Conservation (phyloP, 2,113 vertebrate species). For the Dicaeum eximium region DNA sequence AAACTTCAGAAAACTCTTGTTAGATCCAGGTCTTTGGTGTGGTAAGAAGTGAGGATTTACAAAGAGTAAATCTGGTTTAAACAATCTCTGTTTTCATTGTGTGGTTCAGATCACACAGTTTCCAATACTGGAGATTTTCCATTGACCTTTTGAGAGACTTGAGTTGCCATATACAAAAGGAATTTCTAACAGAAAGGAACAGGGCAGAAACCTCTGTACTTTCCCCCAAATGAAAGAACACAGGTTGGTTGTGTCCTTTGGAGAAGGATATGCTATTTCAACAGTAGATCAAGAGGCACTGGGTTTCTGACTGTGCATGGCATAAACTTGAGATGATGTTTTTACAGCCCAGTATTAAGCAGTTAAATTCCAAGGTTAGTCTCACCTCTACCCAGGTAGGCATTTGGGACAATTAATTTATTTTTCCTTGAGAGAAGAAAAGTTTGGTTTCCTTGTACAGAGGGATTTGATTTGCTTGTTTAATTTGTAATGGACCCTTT, state of each 20-base stretch:
- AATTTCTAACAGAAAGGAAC: background rate
- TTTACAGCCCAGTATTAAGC: background rate
- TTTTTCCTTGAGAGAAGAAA: background rate
- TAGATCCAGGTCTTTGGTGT: background rate
- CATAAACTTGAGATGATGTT: background rate
- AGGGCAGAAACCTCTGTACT: background rate
- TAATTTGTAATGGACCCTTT: background rate
- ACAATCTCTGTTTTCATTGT: background rate
- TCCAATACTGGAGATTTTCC: background rate
- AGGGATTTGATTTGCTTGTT: background rate
- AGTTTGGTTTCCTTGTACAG: background rate
- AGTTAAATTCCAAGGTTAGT: background rate
- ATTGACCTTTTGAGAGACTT: background rate
- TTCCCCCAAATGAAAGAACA: background rate
- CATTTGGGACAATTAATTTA: background rate
- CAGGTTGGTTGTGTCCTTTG: background rate
- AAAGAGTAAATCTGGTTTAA: background rate
- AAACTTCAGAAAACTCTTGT: background rate
- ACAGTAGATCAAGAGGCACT: background rate
- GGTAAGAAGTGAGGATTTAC: background rate
- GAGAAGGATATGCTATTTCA: background rate
- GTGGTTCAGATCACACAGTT: background rate
- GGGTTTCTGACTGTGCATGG: background rate
- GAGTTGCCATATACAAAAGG: background rate
- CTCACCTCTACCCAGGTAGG: background rate